Conservation (phyloP, 92 coral and sea anemone species). For the Bergia puertoricense region DNA sequence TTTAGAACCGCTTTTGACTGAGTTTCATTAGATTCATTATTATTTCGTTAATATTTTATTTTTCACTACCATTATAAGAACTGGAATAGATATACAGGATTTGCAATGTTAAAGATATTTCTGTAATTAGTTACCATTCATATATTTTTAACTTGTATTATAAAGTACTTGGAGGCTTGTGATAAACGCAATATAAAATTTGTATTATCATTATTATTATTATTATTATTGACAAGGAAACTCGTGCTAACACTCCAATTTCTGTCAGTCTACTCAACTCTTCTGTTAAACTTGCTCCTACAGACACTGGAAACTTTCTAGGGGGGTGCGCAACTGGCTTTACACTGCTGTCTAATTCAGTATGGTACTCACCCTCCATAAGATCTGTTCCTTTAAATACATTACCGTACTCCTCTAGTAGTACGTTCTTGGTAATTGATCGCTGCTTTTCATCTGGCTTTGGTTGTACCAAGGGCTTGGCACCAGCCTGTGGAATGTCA, state of each 20-base stretch:
- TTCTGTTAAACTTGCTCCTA: constrained; percentile 3
- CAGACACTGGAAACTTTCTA: constrained; percentile 17
- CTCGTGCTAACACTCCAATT: constrained; percentile 19
- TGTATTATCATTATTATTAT: too few relatives aligned
- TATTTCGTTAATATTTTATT: too few relatives aligned
- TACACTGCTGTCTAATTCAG: constrained; percentile 19
- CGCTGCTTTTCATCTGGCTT: background rate
- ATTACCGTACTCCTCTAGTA: constrained; percentile 38
- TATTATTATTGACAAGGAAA: background rate
- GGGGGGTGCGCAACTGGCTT: constrained; percentile 32
- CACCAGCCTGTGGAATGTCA: constrained; percentile 32
- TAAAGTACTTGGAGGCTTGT: too few relatives aligned
- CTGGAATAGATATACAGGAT: too few relatives aligned
- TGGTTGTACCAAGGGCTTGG: background rate
- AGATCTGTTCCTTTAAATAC: constrained; percentile 43
- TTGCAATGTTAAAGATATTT: too few relatives aligned
- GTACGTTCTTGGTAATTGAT: constrained; percentile 24
- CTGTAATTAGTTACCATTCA: too few relatives aligned
- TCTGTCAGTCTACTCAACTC: constrained; percentile 13
- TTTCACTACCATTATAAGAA: too few relatives aligned
- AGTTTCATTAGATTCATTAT: too few relatives aligned
- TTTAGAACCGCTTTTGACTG: too few relatives aligned
- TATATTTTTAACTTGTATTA: too few relatives aligned
- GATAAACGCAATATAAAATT: too few relatives aligned
- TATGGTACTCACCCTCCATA: constrained; percentile 40